These are phyloP conservation scores for Metacarcinus magister DNA, from an alignment of 2,888 invertebrate genomes.

Conservation along the genomic window DNA sequence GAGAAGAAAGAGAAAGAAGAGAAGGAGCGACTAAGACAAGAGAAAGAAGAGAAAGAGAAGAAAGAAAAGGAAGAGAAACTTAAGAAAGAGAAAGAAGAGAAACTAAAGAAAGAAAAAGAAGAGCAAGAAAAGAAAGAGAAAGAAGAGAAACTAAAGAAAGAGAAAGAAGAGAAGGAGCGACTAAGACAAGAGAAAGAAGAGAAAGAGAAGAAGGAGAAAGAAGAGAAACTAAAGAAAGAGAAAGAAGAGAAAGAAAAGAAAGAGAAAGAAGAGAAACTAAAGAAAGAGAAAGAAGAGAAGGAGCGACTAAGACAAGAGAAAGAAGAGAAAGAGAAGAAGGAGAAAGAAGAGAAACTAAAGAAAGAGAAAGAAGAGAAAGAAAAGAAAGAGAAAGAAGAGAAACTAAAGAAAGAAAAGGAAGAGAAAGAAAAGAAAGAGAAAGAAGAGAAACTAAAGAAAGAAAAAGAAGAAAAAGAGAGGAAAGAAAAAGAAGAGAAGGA, in stretches of 20 bases:
- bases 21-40: neutral
- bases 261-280: neutral
- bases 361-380: neutral
- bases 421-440: neutral
- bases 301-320: too few species aligned
- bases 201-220: too few species aligned
- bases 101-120: neutral
- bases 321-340: neutral
- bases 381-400: neutral
- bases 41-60: neutral
- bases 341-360: neutral
- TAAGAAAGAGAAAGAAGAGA: neutral
- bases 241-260: neutral
- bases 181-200: neutral
- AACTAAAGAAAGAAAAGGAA: neutral
- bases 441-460: neutral
- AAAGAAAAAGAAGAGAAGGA: neutral
- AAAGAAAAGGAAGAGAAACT: neutral
- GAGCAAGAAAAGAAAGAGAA: neutral
- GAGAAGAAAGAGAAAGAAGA: neutral
- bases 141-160: neutral
- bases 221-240: neutral
- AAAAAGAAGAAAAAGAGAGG: neutral
- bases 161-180: neutral
- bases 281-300: neutral